A percentile compares a stretch with the other conserved stretches of the same genome.
Evolutionary conservation across 1,140 invertebrate genomes (phyloP).

Genomic region (Bombus sylvicola): DNA sequence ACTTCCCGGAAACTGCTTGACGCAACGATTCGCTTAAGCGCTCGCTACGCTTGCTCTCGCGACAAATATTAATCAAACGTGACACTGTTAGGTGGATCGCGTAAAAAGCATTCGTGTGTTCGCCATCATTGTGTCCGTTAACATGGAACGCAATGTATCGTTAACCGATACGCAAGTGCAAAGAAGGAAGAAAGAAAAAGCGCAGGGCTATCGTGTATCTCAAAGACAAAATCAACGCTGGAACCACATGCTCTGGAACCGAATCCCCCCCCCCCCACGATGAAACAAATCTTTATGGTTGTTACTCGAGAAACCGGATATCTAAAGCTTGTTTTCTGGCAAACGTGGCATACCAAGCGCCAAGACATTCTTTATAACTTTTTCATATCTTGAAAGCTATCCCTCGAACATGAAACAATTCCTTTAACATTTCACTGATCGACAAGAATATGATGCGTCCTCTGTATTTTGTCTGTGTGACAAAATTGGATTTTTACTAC

Average conservation of each 20-base stretch:
- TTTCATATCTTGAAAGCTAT: too few species aligned
- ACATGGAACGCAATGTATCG: slow-evolving; percentile 21
- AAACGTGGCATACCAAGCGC: background rate
- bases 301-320: slow-evolving; percentile 32
- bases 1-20: background rate
- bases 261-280: slow-evolving; percentile 9
- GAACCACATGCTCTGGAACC: slow-evolving; percentile 30
- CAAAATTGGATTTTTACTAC: too few species aligned
- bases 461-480: too few species aligned
- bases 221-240: slow-evolving; percentile 33
- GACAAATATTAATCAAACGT: slow-evolving; percentile 24
- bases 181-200: background rate
- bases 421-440: too few species aligned
- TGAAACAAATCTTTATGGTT: slow-evolving; percentile 16
- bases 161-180: slow-evolving; percentile 7
- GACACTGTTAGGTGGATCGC: background rate
- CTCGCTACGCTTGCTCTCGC: background rate
- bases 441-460: too few species aligned
- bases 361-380: background rate
- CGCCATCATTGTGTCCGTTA: background rate
- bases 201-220: slow-evolving; percentile 35
- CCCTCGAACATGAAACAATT: too few species aligned
- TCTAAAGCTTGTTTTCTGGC: background rate
- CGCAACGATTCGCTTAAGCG: background rate
- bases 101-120: background rate